Percentiles rank a stretch among this genome's conserved stretches.
These are phyloP conservation scores for Erithacus rubecula DNA, from an alignment of 2,797 vertebrate genomes.

Conservation along the genomic window DNA sequence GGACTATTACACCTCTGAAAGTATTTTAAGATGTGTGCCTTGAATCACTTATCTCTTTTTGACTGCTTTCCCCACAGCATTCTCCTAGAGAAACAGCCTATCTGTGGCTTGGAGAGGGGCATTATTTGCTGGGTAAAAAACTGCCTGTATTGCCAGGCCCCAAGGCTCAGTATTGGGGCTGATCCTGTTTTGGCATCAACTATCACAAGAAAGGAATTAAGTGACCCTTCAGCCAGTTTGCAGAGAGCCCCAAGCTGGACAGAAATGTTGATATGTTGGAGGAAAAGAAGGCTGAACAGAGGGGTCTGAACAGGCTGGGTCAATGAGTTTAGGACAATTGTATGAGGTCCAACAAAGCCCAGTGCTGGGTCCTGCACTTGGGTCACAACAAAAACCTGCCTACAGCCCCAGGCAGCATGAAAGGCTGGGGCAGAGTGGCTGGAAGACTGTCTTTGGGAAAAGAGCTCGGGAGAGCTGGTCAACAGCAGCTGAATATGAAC, in stretches of 20 bases:
- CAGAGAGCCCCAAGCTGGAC: background rate
- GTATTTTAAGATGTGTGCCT: background rate
- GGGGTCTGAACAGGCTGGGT: too few relatives aligned
- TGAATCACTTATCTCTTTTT: background rate
- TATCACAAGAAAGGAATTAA: background rate
- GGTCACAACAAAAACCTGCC: background rate
- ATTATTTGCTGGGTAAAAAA: background rate
- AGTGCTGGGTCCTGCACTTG: background rate
- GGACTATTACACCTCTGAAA: background rate
- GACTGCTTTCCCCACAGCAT: accelerated
- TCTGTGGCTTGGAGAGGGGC: background rate
- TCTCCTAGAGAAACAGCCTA: background rate
- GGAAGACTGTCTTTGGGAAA: background rate
- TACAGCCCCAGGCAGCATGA: background rate
- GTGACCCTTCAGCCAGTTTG: background rate
- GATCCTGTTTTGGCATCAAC: background rate
- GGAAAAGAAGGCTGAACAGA: background rate
- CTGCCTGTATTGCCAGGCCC: background rate
- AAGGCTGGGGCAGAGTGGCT: background rate
- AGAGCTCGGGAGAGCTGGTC: accelerated
- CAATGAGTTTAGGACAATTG: accelerated
- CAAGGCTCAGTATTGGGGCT: background rate
- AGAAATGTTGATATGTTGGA: background rate
- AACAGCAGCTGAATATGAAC: background rate
- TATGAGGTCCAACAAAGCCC: background rate